Evolutionary conservation across 2,888 invertebrate genomes (phyloP).

Genomic region (Lasioglossum morio): DNA sequence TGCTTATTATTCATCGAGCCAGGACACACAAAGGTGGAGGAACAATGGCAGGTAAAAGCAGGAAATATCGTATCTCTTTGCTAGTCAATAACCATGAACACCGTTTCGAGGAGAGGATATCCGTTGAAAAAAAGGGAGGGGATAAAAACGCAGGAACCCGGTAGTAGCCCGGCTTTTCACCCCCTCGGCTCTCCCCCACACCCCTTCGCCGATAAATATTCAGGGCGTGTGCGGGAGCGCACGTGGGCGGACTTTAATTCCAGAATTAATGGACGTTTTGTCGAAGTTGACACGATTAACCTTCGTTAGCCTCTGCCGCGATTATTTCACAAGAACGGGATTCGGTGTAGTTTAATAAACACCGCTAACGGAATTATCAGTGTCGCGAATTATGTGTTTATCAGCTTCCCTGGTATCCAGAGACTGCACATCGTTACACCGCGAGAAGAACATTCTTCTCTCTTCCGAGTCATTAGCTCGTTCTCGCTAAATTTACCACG

Average conservation of each 20-base stretch:
- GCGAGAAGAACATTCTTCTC: too few relatives aligned
- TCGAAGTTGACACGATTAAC: slow-evolving; percentile 53
- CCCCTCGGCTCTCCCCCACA: too few relatives aligned
- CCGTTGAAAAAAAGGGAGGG: slow-evolving; percentile 4
- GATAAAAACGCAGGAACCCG: not conserved
- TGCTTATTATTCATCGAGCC: slow-evolving; percentile 26
- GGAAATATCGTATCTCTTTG: slow-evolving; percentile 28
- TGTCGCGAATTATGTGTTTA: slow-evolving; percentile 36
- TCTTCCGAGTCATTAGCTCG: too few relatives aligned
- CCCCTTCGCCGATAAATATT: slow-evolving; percentile 43
- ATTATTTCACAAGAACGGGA: slow-evolving; percentile 50
- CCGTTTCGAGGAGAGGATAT: slow-evolving; percentile 20
- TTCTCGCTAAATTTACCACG: too few relatives aligned
- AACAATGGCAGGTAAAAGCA: slow-evolving; percentile 25
- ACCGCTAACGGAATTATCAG: slow-evolving; percentile 38
- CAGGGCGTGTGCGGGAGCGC: slow-evolving; percentile 10
- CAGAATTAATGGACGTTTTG: slow-evolving; percentile 43
- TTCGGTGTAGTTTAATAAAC: slow-evolving; percentile 49
- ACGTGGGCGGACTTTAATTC: slow-evolving; percentile 35
- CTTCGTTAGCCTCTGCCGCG: slow-evolving; percentile 45
- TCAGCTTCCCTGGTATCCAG: not conserved
- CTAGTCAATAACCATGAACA: slow-evolving; percentile 21
- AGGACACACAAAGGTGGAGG: slow-evolving; percentile 1
- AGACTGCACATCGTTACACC: not conserved
- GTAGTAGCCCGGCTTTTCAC: too few relatives aligned